Percentiles rank a stretch among this genome's conserved stretches.
Conservation (phyloP, 1,140 invertebrate species). For the Linepithema humile region DNA sequence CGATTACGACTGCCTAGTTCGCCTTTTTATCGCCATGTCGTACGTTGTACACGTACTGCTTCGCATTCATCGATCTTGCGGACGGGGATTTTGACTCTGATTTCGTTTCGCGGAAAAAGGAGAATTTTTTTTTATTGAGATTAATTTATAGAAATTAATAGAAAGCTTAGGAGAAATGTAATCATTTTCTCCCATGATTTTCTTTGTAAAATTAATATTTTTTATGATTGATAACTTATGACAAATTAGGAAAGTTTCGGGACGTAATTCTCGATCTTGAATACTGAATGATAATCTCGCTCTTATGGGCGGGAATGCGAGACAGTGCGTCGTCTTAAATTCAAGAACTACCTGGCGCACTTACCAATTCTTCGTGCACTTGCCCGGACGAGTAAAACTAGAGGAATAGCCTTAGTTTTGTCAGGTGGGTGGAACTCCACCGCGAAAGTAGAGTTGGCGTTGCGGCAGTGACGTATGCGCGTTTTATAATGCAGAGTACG, state of each 20-base stretch:
- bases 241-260: not conserved
- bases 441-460: conserved; percentile 46
- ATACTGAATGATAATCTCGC: conserved; percentile 37
- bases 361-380: conserved; percentile 56
- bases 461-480: conserved; percentile 55
- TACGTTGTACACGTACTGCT: not conserved
- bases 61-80: conserved; percentile 29
- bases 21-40: conserved; percentile 16
- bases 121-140: conserved; percentile 6
- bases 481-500: conserved; percentile 58
- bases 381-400: conserved; percentile 50
- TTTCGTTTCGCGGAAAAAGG: too few relatives aligned
- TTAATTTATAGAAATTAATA: not conserved
- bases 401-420: conserved; percentile 56
- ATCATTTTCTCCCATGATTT: not conserved
- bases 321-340: conserved; percentile 48
- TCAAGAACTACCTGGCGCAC: conserved; percentile 36
- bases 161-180: not conserved
- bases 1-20: conserved; percentile 72
- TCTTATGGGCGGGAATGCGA: not conserved
- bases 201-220: not conserved
- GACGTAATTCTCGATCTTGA: not conserved
- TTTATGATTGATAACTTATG: not conserved
- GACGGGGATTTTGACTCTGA: too few relatives aligned
- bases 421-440: conserved; percentile 41